A percentile compares a stretch with the other conserved stretches of the same genome.
Conservation (phyloP, 2,797 vertebrate species). For the Sphaeramia orbicularis region DNA sequence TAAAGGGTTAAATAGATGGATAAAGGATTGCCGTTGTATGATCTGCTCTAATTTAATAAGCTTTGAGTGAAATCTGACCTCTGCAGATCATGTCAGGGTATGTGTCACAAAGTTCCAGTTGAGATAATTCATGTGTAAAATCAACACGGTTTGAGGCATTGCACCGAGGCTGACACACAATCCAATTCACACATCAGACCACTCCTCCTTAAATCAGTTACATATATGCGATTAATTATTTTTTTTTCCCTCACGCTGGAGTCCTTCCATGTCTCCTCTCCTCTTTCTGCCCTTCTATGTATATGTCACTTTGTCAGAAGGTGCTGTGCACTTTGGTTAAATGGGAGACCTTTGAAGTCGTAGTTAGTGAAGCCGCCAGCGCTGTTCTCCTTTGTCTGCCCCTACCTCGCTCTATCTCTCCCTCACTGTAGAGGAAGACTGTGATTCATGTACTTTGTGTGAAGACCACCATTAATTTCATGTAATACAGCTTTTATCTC, state of each 20-base stretch:
- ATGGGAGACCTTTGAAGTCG: slow-evolving; percentile 95
- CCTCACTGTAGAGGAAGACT: slow-evolving; percentile 88
- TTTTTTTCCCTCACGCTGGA: not conserved
- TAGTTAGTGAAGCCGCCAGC: slow-evolving; percentile 92
- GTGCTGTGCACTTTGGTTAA: slow-evolving; percentile 89
- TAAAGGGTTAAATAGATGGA: too few species aligned
- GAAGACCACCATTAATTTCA: slow-evolving; percentile 96
- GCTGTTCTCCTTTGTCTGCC: slow-evolving; percentile 90
- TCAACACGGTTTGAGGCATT: not conserved
- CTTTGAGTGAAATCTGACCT: too few species aligned
- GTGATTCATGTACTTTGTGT: slow-evolving; percentile 96
- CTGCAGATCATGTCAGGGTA: too few species aligned
- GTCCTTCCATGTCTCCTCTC: not conserved
- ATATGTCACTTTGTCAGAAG: slow-evolving; percentile 87
- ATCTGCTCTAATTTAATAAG: too few species aligned
- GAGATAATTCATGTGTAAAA: not conserved
- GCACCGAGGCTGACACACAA: too few species aligned
- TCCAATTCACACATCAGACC: not conserved
- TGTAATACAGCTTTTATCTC: slow-evolving; percentile 98
- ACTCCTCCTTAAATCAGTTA: not conserved
- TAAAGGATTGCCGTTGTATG: too few species aligned
- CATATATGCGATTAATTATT: slow-evolving; percentile 9
- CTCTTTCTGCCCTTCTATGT: not conserved
- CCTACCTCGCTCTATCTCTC: slow-evolving; percentile 71
- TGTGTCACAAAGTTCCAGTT: not conserved